These are phyloP conservation scores for Pterostichus madidus DNA, from an alignment of 2,888 invertebrate genomes.

Conservation along the genomic window DNA sequence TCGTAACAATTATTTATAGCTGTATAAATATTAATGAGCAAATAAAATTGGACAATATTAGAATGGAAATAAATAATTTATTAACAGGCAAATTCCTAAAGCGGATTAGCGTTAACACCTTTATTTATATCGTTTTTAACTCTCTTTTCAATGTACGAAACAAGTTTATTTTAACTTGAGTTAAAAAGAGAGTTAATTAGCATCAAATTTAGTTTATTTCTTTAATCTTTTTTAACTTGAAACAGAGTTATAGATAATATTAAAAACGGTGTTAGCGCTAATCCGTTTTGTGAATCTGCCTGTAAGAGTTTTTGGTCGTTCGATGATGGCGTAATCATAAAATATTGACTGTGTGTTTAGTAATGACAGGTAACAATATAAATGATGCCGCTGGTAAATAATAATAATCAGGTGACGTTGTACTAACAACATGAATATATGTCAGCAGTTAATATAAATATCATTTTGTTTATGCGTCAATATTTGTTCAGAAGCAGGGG, in stretches of 20 bases:
- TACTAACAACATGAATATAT: background rate
- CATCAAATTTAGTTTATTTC: too few relatives aligned
- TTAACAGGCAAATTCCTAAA: too few relatives aligned
- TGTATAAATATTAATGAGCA: slow-evolving; percentile 16
- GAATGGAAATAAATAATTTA: slow-evolving; percentile 26
- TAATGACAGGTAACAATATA: slow-evolving; percentile 5
- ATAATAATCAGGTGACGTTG: slow-evolving; percentile 5
- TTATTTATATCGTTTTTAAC: too few relatives aligned
- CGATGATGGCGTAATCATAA: background rate
- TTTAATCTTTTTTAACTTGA: too few relatives aligned
- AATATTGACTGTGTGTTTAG: background rate
- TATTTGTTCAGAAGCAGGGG: background rate
- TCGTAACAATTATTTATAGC: slow-evolving; percentile 1
- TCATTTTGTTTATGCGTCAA: slow-evolving; percentile 1
- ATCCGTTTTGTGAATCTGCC: too few relatives aligned
- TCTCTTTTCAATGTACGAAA: too few relatives aligned
- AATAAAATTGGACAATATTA: slow-evolving; percentile 10
- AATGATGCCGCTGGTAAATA: background rate
- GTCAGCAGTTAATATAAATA: slow-evolving; percentile 16
- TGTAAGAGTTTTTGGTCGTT: background rate
- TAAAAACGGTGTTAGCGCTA: too few relatives aligned
- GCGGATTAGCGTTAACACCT: too few relatives aligned
- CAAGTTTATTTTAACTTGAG: too few relatives aligned
- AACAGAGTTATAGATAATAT: too few relatives aligned
- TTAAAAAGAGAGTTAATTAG: too few relatives aligned